Conservation (phyloP, 2,113 vertebrate species). For the Catagonus wagneri region DNA sequence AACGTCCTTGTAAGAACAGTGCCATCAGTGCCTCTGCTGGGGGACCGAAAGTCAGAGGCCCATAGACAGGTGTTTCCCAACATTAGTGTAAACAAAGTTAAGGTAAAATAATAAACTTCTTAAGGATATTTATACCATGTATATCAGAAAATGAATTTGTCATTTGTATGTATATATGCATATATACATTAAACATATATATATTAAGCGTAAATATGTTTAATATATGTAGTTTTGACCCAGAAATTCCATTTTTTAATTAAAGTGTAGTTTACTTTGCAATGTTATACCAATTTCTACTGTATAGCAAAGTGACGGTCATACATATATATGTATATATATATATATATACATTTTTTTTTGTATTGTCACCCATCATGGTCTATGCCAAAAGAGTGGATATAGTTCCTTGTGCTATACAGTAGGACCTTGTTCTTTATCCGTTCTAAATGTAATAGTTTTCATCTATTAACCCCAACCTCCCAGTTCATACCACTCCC, state of each 20-base stretch:
- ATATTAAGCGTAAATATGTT: not conserved
- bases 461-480: no score
- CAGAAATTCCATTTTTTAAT: not conserved
- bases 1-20: not conserved
- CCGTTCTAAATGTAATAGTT: no score
- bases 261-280: no score
- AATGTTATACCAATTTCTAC: no score
- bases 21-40: not conserved
- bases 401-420: no score
- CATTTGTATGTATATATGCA: not conserved
- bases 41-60: not conserved
- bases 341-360: no score
- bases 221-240: not conserved
- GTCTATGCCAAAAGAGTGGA: no score
- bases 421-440: no score
- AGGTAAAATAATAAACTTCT: not conserved
- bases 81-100: not conserved
- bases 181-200: not conserved
- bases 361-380: no score
- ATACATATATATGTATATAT: no score
- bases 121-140: not conserved
- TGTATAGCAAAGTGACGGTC: no score
- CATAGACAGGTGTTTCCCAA: not conserved
- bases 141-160: not conserved
- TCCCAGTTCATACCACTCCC: no score